Evolutionary conservation across 2,113 vertebrate species (phyloP).

Genomic region (Meles meles): DNA sequence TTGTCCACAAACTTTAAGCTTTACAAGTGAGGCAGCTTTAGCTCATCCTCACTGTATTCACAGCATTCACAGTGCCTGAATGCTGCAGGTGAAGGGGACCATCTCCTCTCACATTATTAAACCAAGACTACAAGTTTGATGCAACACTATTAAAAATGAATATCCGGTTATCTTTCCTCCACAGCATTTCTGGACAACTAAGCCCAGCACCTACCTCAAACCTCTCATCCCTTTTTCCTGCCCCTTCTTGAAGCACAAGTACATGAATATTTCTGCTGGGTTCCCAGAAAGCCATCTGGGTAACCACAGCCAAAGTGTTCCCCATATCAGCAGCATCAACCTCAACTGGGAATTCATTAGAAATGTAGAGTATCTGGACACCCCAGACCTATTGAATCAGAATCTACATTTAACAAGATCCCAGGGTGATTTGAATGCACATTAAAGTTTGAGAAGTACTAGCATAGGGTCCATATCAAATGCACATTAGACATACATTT

Average conservation of each 20-base stretch:
- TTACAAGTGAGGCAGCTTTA: neutral
- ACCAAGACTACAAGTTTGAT: neutral
- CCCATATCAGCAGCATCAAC: neutral
- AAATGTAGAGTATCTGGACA: neutral
- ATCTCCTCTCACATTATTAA: neutral
- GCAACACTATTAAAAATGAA: neutral
- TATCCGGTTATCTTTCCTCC: neutral
- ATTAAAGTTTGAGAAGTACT: neutral
- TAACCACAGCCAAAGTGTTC: neutral
- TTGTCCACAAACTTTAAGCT: neutral
- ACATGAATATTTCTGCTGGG: neutral
- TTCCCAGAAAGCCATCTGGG: neutral
- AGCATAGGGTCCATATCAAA: neutral
- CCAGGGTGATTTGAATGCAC: neutral
- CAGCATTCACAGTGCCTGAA: neutral
- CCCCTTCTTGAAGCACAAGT: neutral
- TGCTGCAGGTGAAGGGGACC: neutral
- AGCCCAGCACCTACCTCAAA: neutral
- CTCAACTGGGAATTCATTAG: slow-evolving; percentile 5
- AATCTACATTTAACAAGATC: slow-evolving; percentile 38
- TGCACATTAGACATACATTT: neutral
- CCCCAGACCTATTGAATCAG: neutral
- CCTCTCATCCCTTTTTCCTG: neutral
- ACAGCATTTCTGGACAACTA: neutral
- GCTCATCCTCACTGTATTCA: neutral